Evolutionary conservation across 2,113 vertebrate species (phyloP), one percentile per base, ranked within the genome.

Genomic region (Hylia prasina): DNA sequence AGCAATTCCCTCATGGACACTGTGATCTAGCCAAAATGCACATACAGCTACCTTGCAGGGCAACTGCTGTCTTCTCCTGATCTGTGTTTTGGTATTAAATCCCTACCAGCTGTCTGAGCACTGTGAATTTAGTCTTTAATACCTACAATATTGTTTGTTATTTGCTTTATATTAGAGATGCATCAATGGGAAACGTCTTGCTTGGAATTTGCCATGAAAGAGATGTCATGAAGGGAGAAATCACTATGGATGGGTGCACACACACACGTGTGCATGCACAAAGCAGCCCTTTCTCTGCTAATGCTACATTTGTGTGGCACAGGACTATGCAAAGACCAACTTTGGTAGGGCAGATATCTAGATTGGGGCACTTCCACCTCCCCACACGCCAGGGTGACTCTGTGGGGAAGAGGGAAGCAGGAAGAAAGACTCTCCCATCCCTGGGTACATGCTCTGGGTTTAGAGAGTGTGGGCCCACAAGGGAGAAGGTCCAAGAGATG

Each of bases 401-500:
- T 15, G 23, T 18, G 42, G 20, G 25, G 28, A 61, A 33, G 18
- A 78, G 28, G 21, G 50, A 61, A 57, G 51, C 25, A 42, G 63
- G 47, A 70, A 18, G 50, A 72, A 73, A 39, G 57, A 75, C 40
- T 17, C 13, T 75, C 19, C 47, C 11, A 35, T 13, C 27, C 33
- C 51, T 39, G 19, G 12, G 23, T 47, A 17, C 7, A 4, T 10
- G 15, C 23, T 42, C 86, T 2, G 3, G 44, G 23, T 53, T 69
- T 35, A 31, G 37, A 40, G 5, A 47, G 2, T 0, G 0, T 17
- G 56, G 21, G 6, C 11, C 31, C 0, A 0, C 35, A 66, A 27
- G 11, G 31, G 14, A 50, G 6, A 37, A 83, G 7, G 24, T 66
- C 35, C 51, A 13, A 33, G 39, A 39, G 77, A 40, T 66, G 35